These are phyloP conservation scores for Panulirus ornatus DNA, from an alignment of 1,140 invertebrate genomes.

Conservation along the genomic window DNA sequence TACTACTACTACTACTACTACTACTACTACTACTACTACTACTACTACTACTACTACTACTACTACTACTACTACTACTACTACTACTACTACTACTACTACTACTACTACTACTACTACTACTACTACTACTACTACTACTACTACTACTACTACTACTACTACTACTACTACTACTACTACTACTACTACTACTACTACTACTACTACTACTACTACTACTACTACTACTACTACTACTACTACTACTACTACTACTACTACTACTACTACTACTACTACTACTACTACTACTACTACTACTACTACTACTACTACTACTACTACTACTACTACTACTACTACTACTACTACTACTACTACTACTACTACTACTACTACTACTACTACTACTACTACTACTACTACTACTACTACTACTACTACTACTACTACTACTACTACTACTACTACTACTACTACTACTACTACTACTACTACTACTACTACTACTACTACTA, in stretches of 20 bases:
- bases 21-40: conserved; percentile 9
- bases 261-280: conserved; percentile 5
- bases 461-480: conserved; percentile 9
- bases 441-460: not conserved
- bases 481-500: conserved; percentile 10
- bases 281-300: conserved; percentile 9
- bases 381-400: conserved; percentile 9
- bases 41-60: conserved; percentile 9
- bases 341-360: conserved; percentile 9
- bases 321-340: conserved; percentile 6
- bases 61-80: conserved; percentile 2
- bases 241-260: conserved; percentile 6
- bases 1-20: conserved; percentile 10
- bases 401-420: conserved; percentile 9
- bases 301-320: conserved; percentile 10
- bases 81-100: conserved; percentile 9
- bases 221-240: conserved; percentile 9
- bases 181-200: conserved; percentile 10
- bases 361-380: conserved; percentile 10
- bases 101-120: conserved; percentile 2
- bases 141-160: not conserved
- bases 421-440: not conserved
- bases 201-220: conserved; percentile 5
- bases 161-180: not conserved
- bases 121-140: not conserved